phyloP scores from a whole-genome alignment of 2,888 invertebrate species.

The Plebejus argus region DNA sequence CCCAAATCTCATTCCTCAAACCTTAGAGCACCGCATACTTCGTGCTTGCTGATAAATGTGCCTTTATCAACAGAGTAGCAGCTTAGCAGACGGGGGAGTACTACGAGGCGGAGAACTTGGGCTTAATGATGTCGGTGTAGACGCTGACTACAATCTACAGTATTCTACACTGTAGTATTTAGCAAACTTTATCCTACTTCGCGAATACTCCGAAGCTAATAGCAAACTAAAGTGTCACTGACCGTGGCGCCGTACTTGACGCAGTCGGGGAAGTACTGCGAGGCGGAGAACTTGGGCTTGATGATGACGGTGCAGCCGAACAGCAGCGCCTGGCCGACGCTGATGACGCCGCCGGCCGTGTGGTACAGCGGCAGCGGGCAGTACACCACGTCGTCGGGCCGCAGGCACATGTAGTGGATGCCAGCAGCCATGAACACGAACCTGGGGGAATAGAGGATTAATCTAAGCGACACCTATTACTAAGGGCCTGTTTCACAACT shows the following conservation, averaged over 20 bases:
- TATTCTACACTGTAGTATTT: no score
- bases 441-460: slow-evolving; percentile 63
- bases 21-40: no score
- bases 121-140: slow-evolving; percentile 89
- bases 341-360: slow-evolving; percentile 95
- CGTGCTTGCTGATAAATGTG: no score
- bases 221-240: slow-evolving; percentile 53
- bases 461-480: neutral
- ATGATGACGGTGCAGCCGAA: slow-evolving; percentile 92
- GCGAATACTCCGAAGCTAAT: neutral
- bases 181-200: no score
- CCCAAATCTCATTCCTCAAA: no score
- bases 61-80: no score
- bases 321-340: slow-evolving; percentile 89
- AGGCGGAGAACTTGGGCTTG: slow-evolving; percentile 96
- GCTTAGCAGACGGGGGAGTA: slow-evolving; percentile 97
- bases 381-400: slow-evolving; percentile 88
- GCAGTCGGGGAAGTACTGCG: slow-evolving; percentile 96
- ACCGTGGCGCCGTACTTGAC: slow-evolving; percentile 97
- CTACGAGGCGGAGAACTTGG: slow-evolving; percentile 96
- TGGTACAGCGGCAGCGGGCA: slow-evolving; percentile 97
- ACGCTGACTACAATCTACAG: no score
- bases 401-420: slow-evolving; percentile 84
- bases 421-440: slow-evolving; percentile 89
- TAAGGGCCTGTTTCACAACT: no score